These are phyloP conservation scores for Steatornis caripensis DNA, from an alignment of 2,113 vertebrate genomes.

Conservation along the genomic window DNA sequence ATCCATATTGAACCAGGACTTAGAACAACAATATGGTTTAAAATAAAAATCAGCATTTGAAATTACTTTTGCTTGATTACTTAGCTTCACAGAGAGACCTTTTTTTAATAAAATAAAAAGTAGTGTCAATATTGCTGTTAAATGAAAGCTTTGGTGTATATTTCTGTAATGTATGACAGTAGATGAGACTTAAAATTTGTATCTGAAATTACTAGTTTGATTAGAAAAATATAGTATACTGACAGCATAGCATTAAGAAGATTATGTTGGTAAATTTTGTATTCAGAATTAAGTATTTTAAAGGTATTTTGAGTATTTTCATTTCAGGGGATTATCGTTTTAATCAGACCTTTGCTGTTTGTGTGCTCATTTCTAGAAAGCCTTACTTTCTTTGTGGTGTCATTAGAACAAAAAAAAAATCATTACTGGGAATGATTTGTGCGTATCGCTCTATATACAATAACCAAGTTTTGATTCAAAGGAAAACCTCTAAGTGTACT, in stretches of 20 bases:
- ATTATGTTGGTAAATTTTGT: not conserved
- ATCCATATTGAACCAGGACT: not conserved
- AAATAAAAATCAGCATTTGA: not conserved
- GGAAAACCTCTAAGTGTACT: not conserved
- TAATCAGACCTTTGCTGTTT: not conserved
- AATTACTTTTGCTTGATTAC: not conserved
- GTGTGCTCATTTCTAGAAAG: not conserved
- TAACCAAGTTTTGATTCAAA: not conserved
- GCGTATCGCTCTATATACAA: not conserved
- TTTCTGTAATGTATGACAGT: not conserved
- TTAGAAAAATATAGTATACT: not conserved
- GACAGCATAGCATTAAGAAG: accelerated
- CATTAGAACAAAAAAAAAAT: not conserved
- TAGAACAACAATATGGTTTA: not conserved
- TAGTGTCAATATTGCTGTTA: not conserved
- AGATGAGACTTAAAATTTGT: not conserved
- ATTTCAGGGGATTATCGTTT: not conserved
- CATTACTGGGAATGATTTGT: not conserved
- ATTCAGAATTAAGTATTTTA: not conserved
- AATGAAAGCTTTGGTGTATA: not conserved
- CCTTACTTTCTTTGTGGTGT: not conserved
- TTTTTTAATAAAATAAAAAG: not conserved
- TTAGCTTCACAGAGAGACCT: not conserved
- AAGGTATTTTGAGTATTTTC: not conserved
- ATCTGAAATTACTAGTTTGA: not conserved